A percentile compares a stretch with the other conserved stretches of the same genome.
Conservation (phyloP, 2,113 vertebrate genomes). For the Chitala chitala region DNA sequence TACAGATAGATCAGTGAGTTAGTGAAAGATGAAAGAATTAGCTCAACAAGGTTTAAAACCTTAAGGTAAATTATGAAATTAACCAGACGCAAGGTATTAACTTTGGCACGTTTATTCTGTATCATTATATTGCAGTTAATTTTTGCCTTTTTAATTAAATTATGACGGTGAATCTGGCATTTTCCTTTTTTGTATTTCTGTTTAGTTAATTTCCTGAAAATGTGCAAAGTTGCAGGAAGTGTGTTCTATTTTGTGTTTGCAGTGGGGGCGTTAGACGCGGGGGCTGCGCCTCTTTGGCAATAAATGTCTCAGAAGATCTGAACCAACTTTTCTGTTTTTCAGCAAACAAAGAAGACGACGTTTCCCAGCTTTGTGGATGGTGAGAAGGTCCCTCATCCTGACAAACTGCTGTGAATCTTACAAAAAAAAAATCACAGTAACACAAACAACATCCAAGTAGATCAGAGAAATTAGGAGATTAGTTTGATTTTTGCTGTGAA, state of each 20-base stretch:
- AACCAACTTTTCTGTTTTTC: conserved; percentile 45
- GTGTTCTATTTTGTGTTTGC: neutral
- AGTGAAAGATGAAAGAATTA: no score
- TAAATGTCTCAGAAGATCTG: neutral
- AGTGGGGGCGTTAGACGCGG: neutral
- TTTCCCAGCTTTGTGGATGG: conserved; percentile 98
- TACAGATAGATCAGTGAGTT: no score
- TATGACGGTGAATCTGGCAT: no score
- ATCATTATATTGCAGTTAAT: no score
- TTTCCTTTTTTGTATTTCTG: no score
- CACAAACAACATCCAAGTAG: conserved; percentile 22
- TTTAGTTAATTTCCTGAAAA: no score
- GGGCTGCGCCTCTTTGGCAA: neutral
- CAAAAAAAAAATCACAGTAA: conserved; percentile 18
- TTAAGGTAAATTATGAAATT: no score
- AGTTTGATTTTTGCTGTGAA: neutral
- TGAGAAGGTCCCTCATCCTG: conserved; percentile 58
- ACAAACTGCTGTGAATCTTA: conserved; percentile 1
- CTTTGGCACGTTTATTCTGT: no score
- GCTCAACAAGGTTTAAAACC: no score
- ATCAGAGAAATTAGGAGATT: neutral
- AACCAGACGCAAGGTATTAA: no score
- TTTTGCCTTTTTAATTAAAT: no score
- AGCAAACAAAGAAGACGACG: conserved; percentile 87
- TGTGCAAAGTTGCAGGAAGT: neutral